Evolutionary conservation across 2,797 vertebrate species (phyloP), one percentile per base, ranked within the genome.

Genomic region (Typhlichthys eigenmanni): DNA sequence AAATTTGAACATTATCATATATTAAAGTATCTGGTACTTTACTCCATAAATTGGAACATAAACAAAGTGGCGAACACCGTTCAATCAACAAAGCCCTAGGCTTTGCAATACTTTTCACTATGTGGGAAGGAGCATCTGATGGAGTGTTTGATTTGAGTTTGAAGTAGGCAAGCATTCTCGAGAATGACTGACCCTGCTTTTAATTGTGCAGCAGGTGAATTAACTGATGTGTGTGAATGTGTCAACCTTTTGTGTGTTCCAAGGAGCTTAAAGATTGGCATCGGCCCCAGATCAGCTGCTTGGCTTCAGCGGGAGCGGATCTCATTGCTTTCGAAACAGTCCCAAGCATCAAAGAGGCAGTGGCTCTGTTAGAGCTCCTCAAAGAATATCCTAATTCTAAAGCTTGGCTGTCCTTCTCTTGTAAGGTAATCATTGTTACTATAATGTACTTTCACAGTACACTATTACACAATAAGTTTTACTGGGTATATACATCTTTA

Each of bases 391-490:
- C 94, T 0, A 73, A 87, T 69, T 63, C 71, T 1, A 82, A 85
- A 75, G 93, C 92, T 64, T 95, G 93, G 94, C 84, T 95, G 45
- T 87, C 93, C 51, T 94, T 94, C 77, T 94, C 94, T 16, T 93
- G 92, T 65, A 93, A 94, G 93, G 94, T 94, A 83, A 86, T n/a
- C 3, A 12, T 13, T 7, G n/a, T 14, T n/a, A 4, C 4, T 10
- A 0, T 45, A 11, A 19, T 17, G 2, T 2, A 14, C 2, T 12
- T 2, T 5, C 1, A 2, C 0, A 8, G 10, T 32, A 3, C 0
- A 55, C 62, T 4, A 0, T 3, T 32, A 13, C 43, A 51, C n/a
- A 7, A 51, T 2, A 17, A 11, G 1, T 0, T 11, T n/a, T 68
- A 13, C 7, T 3, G 46, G 2, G 11, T 34, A 14, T 57, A 4